Evolutionary conservation across 2,888 invertebrate genomes (phyloP).

Genomic region (Xestia sexstrigata): DNA sequence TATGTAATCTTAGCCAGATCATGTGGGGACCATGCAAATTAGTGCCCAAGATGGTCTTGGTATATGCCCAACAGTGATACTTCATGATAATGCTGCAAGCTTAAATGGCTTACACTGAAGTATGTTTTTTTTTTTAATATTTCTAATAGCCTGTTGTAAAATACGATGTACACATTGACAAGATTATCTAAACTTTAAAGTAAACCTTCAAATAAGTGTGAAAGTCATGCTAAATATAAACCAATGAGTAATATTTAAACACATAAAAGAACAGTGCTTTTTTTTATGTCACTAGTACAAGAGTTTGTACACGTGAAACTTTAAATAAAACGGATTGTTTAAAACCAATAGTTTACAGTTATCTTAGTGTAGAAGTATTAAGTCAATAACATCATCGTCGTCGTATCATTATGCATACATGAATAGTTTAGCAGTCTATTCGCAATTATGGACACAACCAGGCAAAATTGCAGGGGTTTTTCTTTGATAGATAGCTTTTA

Average conservation of each 20-base stretch:
- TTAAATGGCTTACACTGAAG: too few species aligned
- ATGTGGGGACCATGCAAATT: background rate
- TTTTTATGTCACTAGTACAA: constrained; percentile 26
- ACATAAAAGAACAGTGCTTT: constrained; percentile 26
- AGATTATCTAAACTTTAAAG: background rate
- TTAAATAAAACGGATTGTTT: constrained; percentile 35
- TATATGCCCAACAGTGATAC: background rate
- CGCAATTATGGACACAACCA: background rate
- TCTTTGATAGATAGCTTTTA: background rate
- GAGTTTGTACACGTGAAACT: background rate
- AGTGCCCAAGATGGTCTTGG: background rate
- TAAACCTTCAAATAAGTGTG: background rate
- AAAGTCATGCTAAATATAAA: constrained; percentile 33
- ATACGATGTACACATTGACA: background rate
- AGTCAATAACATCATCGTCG: too few species aligned
- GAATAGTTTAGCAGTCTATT: constrained; percentile 20
- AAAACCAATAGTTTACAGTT: constrained; percentile 39
- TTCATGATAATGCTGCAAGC: background rate
- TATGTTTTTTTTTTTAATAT: too few species aligned
- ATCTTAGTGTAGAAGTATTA: constrained; percentile 22
- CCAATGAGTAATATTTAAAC: constrained; percentile 18
- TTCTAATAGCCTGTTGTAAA: too few species aligned
- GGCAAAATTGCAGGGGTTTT: background rate
- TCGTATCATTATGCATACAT: constrained; percentile 29
- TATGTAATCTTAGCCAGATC: background rate